Percentiles rank a stretch among this genome's conserved stretches.
Evolutionary conservation across 1,140 invertebrate genomes (phyloP).

Genomic region (Penaeus chinensis): DNA sequence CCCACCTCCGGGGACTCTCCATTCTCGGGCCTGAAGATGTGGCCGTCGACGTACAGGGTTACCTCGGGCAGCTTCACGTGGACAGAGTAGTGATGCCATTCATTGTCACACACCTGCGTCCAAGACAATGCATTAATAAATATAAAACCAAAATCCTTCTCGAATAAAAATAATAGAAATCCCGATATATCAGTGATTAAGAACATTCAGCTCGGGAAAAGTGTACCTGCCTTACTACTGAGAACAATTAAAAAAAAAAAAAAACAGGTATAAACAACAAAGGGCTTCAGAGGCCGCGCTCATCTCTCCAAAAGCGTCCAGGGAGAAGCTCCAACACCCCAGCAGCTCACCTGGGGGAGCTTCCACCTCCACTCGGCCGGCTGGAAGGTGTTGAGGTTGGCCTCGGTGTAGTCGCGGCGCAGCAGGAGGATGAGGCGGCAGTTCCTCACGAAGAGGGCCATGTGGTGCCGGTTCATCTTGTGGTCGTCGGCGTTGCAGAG

Average conservation of each 20-base stretch:
- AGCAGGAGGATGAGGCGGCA: conserved; percentile 94
- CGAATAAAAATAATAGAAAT: not conserved
- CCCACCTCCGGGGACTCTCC: conserved; percentile 79
- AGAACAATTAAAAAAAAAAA: too few relatives aligned
- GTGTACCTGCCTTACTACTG: too few relatives aligned
- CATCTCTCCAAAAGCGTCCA: too few relatives aligned
- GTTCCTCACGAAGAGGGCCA: conserved; percentile 95
- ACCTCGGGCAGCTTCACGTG: conserved; percentile 87
- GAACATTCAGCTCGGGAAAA: too few relatives aligned
- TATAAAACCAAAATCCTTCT: not conserved
- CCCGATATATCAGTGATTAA: too few relatives aligned
- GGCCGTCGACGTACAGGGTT: conserved; percentile 89
- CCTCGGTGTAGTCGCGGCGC: conserved; percentile 86
- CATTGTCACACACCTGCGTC: conserved; percentile 90
- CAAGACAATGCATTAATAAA: not conserved
- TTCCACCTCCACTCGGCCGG: conserved; percentile 99
- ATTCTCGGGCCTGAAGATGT: conserved; percentile 81
- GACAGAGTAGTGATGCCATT: conserved; percentile 98
- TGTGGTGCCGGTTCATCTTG: conserved; percentile 98
- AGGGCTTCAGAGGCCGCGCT: too few relatives aligned
- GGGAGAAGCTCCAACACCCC: not conserved
- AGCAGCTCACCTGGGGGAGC: conserved; percentile 76
- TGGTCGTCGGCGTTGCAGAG: conserved; percentile 96
- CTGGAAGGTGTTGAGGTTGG: conserved; percentile 93
- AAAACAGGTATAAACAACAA: too few relatives aligned